Conservation (phyloP, 2,113 vertebrate genomes). For the Mixornis gularis region DNA sequence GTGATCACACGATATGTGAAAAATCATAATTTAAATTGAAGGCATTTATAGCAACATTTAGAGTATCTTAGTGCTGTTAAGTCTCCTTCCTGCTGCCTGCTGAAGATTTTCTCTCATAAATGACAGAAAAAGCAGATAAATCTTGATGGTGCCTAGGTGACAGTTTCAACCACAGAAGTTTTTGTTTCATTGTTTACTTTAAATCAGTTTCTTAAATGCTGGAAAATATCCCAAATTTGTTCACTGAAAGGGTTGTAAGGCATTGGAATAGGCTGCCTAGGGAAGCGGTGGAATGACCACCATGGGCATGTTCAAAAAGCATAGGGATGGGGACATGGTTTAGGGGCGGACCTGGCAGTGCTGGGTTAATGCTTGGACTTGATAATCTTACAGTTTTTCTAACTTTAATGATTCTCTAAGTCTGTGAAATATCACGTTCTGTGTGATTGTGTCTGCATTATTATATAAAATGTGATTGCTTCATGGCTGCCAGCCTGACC, state of each 20-base stretch:
- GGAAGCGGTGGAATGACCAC: neutral
- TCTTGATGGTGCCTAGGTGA: too few species aligned
- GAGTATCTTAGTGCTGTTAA: neutral
- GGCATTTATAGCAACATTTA: neutral
- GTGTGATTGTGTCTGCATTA: neutral
- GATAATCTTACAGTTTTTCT: neutral
- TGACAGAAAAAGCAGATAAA: neutral
- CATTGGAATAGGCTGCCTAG: neutral
- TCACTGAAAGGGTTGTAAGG: neutral
- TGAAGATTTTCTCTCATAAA: neutral
- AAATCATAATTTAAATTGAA: neutral
- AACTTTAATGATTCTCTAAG: neutral
- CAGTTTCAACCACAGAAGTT: neutral
- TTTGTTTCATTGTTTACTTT: neutral
- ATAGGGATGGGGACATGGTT: neutral
- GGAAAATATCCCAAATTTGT: neutral
- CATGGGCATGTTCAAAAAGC: neutral
- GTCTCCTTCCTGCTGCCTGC: neutral
- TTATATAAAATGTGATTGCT: neutral
- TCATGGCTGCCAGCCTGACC: neutral
- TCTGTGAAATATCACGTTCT: neutral
- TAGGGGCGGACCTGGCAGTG: neutral
- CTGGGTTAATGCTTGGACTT: neutral
- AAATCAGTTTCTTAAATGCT: neutral
- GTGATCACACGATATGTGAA: fast-evolving